phyloP scores from a whole-genome alignment of 2,888 invertebrate genomes.

The Panopea generosa region DNA sequence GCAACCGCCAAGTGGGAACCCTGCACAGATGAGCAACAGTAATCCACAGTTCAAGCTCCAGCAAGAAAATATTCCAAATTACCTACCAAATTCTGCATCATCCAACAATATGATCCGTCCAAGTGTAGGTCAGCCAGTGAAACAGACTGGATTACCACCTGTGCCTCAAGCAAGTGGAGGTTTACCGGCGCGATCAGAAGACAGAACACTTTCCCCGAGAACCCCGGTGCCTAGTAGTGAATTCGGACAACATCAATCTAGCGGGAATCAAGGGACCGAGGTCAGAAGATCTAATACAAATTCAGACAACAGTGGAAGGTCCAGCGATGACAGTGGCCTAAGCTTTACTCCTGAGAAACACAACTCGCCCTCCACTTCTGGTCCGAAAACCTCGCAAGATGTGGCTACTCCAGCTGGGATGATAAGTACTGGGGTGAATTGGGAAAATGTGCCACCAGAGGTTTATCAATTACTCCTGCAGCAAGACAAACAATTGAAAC shows the following conservation, averaged over 20 bases:
- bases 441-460: slow-evolving; percentile 78
- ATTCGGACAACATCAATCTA: neutral
- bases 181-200: slow-evolving; percentile 24
- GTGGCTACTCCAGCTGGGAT: slow-evolving; percentile 10
- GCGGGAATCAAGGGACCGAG: slow-evolving; percentile 12
- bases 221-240: slow-evolving; percentile 46
- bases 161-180: slow-evolving; percentile 48
- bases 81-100: neutral
- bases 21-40: slow-evolving; percentile 1
- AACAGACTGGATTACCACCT: slow-evolving; percentile 4
- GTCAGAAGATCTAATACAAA: slow-evolving; percentile 51
- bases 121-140: neutral
- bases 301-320: slow-evolving; percentile 72
- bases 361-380: slow-evolving; percentile 43
- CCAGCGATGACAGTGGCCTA: slow-evolving; percentile 80
- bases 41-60: neutral
- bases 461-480: slow-evolving; percentile 78
- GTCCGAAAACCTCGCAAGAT: slow-evolving; percentile 25
- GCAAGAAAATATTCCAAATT: neutral
- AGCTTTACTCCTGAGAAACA: slow-evolving; percentile 78
- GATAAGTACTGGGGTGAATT: slow-evolving; percentile 60
- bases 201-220: slow-evolving; percentile 22
- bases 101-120: slow-evolving; percentile 12
- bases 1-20: too few species aligned
- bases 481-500: slow-evolving; percentile 81